These are phyloP conservation scores for Gobio occitaniae DNA, from an alignment of 2,797 vertebrate species.

Conservation along the genomic window DNA sequence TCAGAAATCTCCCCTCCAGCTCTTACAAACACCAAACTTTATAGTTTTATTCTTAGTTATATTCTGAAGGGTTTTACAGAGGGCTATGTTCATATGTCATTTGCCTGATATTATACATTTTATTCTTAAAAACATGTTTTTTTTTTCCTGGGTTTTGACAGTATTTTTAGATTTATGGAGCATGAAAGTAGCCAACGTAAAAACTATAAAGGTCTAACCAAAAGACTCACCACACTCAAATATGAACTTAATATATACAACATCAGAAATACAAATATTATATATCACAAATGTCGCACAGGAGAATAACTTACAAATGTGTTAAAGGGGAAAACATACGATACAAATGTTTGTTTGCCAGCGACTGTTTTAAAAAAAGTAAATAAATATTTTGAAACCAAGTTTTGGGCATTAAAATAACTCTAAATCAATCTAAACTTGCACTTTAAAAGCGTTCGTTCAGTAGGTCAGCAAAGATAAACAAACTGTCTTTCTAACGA, in stretches of 20 bases:
- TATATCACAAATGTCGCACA: background rate
- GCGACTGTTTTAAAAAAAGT: background rate
- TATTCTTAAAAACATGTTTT: background rate
- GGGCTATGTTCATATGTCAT: background rate
- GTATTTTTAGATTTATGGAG: background rate
- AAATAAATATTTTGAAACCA: background rate
- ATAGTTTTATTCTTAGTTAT: background rate
- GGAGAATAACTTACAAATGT: background rate
- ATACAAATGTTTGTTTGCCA: background rate
- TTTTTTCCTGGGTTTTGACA: background rate
- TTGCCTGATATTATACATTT: background rate
- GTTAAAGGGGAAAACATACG: background rate
- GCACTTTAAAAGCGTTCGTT: background rate
- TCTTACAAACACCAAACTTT: background rate
- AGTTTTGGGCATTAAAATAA: background rate
- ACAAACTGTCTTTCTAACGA: background rate
- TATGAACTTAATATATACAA: background rate
- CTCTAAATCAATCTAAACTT: background rate
- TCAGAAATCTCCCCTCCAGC: background rate
- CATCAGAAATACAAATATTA: background rate
- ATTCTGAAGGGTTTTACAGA: background rate
- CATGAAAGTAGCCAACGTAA: background rate
- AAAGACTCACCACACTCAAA: background rate
- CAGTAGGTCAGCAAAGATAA: background rate
- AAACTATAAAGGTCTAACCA: too few relatives aligned